These are phyloP conservation scores for Aphis gossypii DNA, from an alignment of 1,140 invertebrate species.

Conservation along the genomic window DNA sequence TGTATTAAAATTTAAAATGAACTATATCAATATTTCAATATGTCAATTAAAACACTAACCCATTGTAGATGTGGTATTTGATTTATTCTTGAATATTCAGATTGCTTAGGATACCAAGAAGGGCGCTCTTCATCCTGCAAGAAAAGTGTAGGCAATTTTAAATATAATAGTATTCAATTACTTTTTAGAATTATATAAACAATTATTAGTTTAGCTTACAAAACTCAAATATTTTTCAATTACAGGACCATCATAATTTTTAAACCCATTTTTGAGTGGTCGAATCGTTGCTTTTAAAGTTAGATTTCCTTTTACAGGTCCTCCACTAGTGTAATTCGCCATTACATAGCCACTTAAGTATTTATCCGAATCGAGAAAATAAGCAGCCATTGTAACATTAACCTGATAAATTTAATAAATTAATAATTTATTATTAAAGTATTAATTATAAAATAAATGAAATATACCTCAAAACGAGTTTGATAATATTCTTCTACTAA, in stretches of 20 bases:
- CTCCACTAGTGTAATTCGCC: slow-evolving; percentile 92
- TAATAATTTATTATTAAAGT: slow-evolving; percentile 1
- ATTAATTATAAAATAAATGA: background rate
- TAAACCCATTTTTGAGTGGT: slow-evolving; percentile 67
- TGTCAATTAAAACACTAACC: slow-evolving; percentile 66
- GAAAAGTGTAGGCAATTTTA: slow-evolving; percentile 59
- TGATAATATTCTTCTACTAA: slow-evolving; percentile 95
- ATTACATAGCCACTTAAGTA: slow-evolving; percentile 84
- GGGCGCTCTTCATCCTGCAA: slow-evolving; percentile 76
- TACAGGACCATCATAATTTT: slow-evolving; percentile 63
- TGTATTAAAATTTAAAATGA: background rate
- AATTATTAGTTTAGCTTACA: slow-evolving; percentile 65
- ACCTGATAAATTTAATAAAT: slow-evolving; percentile 68
- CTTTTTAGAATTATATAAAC: background rate
- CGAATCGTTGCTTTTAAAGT: slow-evolving; percentile 80
- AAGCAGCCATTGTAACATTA: slow-evolving; percentile 94
- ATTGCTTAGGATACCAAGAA: slow-evolving; percentile 72
- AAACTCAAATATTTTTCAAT: slow-evolving; percentile 79
- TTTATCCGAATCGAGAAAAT: slow-evolving; percentile 85
- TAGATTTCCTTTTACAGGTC: slow-evolving; percentile 83
- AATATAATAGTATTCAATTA: slow-evolving; percentile 32
- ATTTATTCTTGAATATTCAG: slow-evolving; percentile 56
- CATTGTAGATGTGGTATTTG: slow-evolving; percentile 74
- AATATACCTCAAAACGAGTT: slow-evolving; percentile 79
- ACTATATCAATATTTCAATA: background rate